Evolutionary conservation across 2,888 invertebrate species (phyloP), one percentile per base, ranked within the genome.

Genomic region (Drosophila ustulata): DNA sequence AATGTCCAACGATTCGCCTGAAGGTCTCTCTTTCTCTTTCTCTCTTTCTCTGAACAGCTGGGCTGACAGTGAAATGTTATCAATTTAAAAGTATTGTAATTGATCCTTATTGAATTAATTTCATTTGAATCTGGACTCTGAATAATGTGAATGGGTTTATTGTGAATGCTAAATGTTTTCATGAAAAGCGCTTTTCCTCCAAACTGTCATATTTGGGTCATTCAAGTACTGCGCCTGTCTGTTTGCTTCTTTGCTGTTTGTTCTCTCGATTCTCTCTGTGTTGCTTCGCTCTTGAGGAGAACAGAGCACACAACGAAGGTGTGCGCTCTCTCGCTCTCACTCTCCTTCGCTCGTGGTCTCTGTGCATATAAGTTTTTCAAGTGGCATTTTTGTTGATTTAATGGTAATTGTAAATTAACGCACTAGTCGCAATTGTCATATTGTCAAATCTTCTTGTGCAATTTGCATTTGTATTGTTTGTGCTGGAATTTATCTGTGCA

Each of bases 391-490:
- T 56, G 63, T 73, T 51, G 63, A 66, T 71, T 61, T 71, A 88
- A 74, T 56, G 58, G 76, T 76, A 76, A 80, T 80, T 80, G 62
- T 64, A 76, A 76, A 68, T 66, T 68, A 76, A 76, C 66, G 63
- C 47, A 71, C 80, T 80, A 53, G 65, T 75, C 59, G 65, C 71
- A 77, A 76, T 76, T 71, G 71, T 79, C 62, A 63, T 59, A 75
- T 77, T 77, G 67, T 77, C 66, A 65, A 71, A 62, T 62, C 46
- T 59, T 61, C 63, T 79, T 65, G 71, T 75, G 71, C 59, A 66
- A 71, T 79, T 79, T 79, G 64, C 76, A 82, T 61, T 62, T 66
- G 64, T 77, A 76, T 77, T 86, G 73, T 73, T 80, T 64, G 65
- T 65, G 61, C 66, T 84, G 71, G 63, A 65, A 78, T 68, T 47